Base-by-base conservation (phyloP, 2,113 vertebrate genomes). In the Pygoscelis antarcticus region DNA sequence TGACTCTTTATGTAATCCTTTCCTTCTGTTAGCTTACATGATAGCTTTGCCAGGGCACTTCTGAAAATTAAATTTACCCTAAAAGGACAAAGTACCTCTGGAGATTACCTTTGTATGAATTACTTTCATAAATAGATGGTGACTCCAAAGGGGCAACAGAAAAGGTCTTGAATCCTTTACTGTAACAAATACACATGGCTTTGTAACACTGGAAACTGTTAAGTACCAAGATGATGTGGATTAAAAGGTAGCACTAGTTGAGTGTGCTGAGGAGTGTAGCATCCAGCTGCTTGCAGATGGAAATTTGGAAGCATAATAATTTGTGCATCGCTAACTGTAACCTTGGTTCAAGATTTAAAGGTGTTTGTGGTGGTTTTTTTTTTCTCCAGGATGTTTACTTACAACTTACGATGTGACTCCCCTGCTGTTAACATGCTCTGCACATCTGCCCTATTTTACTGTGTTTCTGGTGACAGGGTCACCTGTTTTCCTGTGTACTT, bases 381-480 rank as follows among this genome's bases (percentile, higher is more conserved):
- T 68, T n/a, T 1, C 26, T 82, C 12, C 7, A 38, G 8, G 40
- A 34, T 64, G 16, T 34, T 72, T 60, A 29, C 26, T 84, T 10
- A 1, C 40, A 47, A 44, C 5, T 32, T 25, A 4, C 6, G 14
- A 0, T 5, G 14, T 22, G 10, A 34, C 26, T 65, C 8, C 23
- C 16, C 5, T 64, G n/a, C 60, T 51, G 38, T 52, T 54, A n/a
- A 5, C 8, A 4, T 17, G 25, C 18, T 38, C 38, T 81, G 30
- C 36, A 12, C 10, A 6, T 44, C 12, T 57, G 36, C 16, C 10
- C 20, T 49, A 1, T 55, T 62, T 44, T 21, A 15, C 46, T 42
- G 4, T 71, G 29, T 25, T 61, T 61, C 47, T 78, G n/a, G 19
- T 72, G 66, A 20, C 2, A 3, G 54, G 11, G 61, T 74, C 22